Evolutionary conservation across 2,888 invertebrate genomes (phyloP).

Genomic region (Napeogenes inachia): DNA sequence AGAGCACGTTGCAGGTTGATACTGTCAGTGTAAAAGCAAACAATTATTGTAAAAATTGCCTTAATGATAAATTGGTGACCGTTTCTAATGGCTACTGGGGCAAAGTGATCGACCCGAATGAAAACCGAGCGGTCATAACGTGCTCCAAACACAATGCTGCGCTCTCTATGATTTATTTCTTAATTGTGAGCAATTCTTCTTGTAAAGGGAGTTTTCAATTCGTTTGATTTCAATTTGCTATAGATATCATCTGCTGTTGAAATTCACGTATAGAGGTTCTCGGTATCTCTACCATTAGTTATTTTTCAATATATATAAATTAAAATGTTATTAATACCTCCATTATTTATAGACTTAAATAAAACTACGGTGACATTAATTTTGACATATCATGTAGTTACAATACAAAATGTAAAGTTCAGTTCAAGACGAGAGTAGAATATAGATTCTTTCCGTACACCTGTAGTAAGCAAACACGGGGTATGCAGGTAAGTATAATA

Average conservation of each 20-base stretch:
- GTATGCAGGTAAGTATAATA: slow-evolving; percentile 37
- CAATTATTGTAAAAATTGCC: slow-evolving; percentile 77
- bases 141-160: slow-evolving; percentile 65
- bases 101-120: slow-evolving; percentile 61
- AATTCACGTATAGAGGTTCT: background rate
- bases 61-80: slow-evolving; percentile 77
- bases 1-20: slow-evolving; percentile 48
- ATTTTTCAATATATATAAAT: background rate
- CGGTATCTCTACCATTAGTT: background rate
- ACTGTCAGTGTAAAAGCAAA: slow-evolving; percentile 53
- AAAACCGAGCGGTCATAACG: slow-evolving; percentile 70
- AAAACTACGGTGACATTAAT: background rate
- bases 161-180: slow-evolving; percentile 73
- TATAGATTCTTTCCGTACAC: slow-evolving; percentile 24
- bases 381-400: background rate
- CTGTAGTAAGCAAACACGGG: slow-evolving; percentile 27
- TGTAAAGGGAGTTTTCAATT: slow-evolving; percentile 53
- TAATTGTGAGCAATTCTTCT: slow-evolving; percentile 61
- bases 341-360: background rate
- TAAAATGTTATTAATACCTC: background rate
- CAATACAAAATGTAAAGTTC: slow-evolving; percentile 20
- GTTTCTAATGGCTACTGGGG: slow-evolving; percentile 68
- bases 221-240: slow-evolving; percentile 20
- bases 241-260: slow-evolving; percentile 32
- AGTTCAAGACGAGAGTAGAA: slow-evolving; percentile 23